These are phyloP conservation scores for Sebastes oblongus DNA, from an alignment of 2,797 vertebrate genomes.

Conservation along the genomic window DNA sequence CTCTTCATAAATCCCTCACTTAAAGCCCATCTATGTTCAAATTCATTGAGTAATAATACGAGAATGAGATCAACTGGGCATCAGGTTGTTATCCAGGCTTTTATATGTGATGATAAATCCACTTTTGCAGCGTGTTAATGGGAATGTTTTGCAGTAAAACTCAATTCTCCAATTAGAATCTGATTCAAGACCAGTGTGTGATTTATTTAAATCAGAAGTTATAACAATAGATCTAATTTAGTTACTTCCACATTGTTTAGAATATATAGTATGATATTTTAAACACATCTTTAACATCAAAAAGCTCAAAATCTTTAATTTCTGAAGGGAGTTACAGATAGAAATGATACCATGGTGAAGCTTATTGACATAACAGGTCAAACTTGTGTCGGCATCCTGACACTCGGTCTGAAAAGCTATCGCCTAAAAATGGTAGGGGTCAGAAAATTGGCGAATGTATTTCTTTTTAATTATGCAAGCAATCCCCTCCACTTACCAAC, in stretches of 20 bases:
- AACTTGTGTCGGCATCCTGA: conserved; percentile 37
- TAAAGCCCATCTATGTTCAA: neutral
- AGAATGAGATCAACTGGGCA: conserved; percentile 20
- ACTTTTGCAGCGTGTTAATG: conserved; percentile 43
- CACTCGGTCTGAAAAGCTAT: conserved; percentile 8
- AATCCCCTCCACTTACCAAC: conserved; percentile 75
- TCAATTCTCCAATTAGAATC: neutral
- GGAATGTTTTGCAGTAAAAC: conserved; percentile 34
- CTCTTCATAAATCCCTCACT: conserved; percentile 31
- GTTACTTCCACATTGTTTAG: conserved; percentile 5
- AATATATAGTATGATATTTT: neutral
- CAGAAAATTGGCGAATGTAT: conserved; percentile 65
- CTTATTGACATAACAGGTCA: conserved; percentile 28
- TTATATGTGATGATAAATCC: conserved; percentile 40
- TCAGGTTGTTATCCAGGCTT: conserved; percentile 12
- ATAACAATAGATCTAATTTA: neutral
- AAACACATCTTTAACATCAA: neutral
- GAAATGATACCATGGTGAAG: neutral
- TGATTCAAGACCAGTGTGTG: neutral
- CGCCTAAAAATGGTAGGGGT: conserved; percentile 51
- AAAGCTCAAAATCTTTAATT: neutral
- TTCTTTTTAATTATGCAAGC: conserved; percentile 79
- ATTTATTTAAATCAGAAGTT: conserved; percentile 6
- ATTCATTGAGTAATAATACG: conserved; percentile 28
- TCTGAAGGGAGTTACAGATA: conserved; percentile 2